Base-by-base conservation (phyloP, 2,797 vertebrate species). In the Melopsittacus undulatus region DNA sequence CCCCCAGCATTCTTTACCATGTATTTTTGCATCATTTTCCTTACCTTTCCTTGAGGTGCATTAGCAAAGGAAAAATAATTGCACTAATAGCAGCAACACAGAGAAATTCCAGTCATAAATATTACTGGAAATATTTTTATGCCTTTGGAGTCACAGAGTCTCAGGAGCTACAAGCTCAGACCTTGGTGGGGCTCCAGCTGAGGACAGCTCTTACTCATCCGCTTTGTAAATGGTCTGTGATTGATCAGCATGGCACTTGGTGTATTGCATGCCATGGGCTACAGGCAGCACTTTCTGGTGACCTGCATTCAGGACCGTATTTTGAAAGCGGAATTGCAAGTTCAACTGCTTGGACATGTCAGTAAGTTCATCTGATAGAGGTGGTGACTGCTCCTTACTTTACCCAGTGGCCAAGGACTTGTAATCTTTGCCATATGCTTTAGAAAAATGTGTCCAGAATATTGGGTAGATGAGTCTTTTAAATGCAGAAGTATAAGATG, bases 151-250 rank as follows among this genome's bases (percentile, higher is more conserved):
- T 81, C 40, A 57, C 8, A 18, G 45, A 34, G 42, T 34, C 15
- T 74, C 17, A 32, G 43, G 26, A 69, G 19, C 9, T 17, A 6
- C 14, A 36, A 72, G 15, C 43, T 79, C 43, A 75, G 52, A 51
- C 27, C 5, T 82, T 75, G 42, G 19, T 70, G 32, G 11, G 10
- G 14, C 23, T 80, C 5, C 18, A 48, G 42, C 34, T 13, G 64
- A 52, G 32, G 38, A 19, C 43, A 49, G 21, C 54, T 68, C 22
- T 32, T 27, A 13, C 6, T 18, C 1, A 0, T 48, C 38, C 27
- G 2, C 1, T 61, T 36, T 79, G 16, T 46, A 46, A 64, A 43
- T 34, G 23, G 21, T 67, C 29, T 32, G 8, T 1, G 0, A 0
- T 61, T 2, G 1, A 14, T 59, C 43, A 13, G 22, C 22, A 15